Conservation (phyloP, 2,888 invertebrate species). For the Folsomia candida region DNA sequence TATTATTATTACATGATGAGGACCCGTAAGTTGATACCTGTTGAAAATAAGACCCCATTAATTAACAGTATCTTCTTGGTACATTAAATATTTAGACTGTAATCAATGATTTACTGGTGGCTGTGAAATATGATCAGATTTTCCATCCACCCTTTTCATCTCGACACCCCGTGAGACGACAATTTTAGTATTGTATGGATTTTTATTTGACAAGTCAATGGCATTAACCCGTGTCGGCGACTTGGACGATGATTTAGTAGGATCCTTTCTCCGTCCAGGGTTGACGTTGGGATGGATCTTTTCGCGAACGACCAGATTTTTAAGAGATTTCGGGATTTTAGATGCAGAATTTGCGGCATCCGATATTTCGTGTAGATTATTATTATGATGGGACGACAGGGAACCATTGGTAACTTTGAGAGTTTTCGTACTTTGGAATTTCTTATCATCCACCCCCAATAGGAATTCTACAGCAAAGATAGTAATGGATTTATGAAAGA, state of each 20-base stretch:
- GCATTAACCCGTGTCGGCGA: not conserved
- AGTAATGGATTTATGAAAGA: too few relatives aligned
- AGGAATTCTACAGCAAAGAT: too few relatives aligned
- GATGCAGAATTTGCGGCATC: too few relatives aligned
- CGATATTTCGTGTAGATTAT: too few relatives aligned
- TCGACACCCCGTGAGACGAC: constrained; percentile 24
- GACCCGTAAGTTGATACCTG: not conserved
- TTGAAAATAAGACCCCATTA: not conserved
- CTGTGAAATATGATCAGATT: too few relatives aligned
- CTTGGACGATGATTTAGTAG: not conserved
- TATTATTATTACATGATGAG: not conserved
- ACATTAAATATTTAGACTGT: not conserved
- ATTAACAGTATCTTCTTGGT: not conserved
- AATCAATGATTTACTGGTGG: too few relatives aligned
- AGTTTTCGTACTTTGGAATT: too few relatives aligned
- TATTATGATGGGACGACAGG: too few relatives aligned
- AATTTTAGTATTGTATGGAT: not conserved
- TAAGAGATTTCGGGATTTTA: not conserved
- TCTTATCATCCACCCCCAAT: too few relatives aligned
- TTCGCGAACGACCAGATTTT: not conserved
- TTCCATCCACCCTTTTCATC: constrained; percentile 29
- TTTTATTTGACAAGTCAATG: not conserved
- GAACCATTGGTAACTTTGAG: too few relatives aligned
- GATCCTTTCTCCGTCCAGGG: not conserved
- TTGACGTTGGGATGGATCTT: not conserved